A percentile compares a stretch with the other conserved stretches of the same genome.
Evolutionary conservation across 2,888 invertebrate species (phyloP).

Genomic region (Cataglyphis rosenhaueri): DNA sequence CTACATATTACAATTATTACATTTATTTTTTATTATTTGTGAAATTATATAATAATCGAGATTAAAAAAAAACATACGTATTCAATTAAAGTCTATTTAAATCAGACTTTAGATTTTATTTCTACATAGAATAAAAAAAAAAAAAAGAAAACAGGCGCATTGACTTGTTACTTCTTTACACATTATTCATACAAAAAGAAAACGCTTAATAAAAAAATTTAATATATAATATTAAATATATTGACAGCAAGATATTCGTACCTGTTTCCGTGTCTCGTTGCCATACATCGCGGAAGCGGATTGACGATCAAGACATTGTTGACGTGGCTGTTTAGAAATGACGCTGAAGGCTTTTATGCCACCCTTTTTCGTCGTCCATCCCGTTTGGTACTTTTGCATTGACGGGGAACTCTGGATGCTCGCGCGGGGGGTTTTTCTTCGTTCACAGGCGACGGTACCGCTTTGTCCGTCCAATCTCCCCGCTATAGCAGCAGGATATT

Average conservation of each 20-base stretch:
- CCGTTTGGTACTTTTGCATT: conserved; percentile 38
- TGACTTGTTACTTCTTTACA: background rate
- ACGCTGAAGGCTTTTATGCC: conserved; percentile 38
- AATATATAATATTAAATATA: conserved; percentile 10
- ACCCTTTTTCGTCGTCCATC: conserved; percentile 44
- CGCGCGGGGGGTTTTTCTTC: conserved; percentile 25
- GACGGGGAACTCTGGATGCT: background rate
- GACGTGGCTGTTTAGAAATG: conserved; percentile 31
- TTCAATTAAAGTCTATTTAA: background rate
- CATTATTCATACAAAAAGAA: background rate
- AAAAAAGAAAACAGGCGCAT: background rate
- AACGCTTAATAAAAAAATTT: background rate
- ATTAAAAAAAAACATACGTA: background rate
- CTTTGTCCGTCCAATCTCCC: conserved; percentile 32
- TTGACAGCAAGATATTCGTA: background rate
- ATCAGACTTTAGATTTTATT: background rate
- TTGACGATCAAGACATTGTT: conserved; percentile 43
- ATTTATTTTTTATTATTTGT: background rate
- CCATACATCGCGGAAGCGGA: background rate
- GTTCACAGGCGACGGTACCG: conserved; percentile 36
- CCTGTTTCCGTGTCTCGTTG: background rate
- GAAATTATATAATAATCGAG: too few relatives aligned
- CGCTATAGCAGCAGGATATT: conserved; percentile 73
- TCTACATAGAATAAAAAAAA: background rate
- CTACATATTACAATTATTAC: background rate